These are phyloP conservation scores for Zaprionus lachaisei DNA, from an alignment of 1,140 invertebrate species.

Conservation along the genomic window DNA sequence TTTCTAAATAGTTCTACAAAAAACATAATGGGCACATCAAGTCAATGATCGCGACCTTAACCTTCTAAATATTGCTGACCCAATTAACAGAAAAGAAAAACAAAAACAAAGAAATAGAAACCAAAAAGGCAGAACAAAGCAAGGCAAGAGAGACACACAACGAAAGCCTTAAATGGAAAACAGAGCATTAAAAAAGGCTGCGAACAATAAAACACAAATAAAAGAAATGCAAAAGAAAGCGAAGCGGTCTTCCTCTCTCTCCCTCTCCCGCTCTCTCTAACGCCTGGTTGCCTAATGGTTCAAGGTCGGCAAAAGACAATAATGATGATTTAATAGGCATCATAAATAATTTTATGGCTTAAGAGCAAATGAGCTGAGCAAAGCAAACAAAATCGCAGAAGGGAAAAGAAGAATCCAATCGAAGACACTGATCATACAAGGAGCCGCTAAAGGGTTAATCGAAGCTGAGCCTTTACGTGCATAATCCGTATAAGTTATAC, in stretches of 20 bases:
- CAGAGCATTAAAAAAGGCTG: slow-evolving; percentile 61
- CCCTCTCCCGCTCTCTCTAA: slow-evolving; percentile 29
- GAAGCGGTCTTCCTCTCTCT: slow-evolving; percentile 27
- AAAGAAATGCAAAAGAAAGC: slow-evolving; percentile 77
- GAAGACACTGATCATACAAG: background rate
- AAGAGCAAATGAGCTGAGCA: slow-evolving; percentile 23
- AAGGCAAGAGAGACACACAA: slow-evolving; percentile 17
- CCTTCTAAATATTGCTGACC: slow-evolving; percentile 45
- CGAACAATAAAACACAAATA: slow-evolving; percentile 71
- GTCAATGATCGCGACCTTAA: slow-evolving; percentile 26
- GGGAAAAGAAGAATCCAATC: slow-evolving; percentile 1
- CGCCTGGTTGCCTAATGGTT: slow-evolving; percentile 50
- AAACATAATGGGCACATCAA: background rate
- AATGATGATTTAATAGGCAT: slow-evolving; percentile 83
- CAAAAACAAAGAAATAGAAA: background rate
- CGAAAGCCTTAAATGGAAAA: slow-evolving; percentile 64
- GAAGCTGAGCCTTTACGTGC: background rate
- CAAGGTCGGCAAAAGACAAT: slow-evolving; percentile 77
- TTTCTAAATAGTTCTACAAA: background rate
- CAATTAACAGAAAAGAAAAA: slow-evolving; percentile 43
- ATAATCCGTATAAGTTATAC: background rate
- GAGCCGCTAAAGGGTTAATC: slow-evolving; percentile 12
- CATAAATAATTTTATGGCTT: slow-evolving; percentile 82
- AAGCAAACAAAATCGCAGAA: slow-evolving; percentile 11
- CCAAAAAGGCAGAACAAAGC: slow-evolving; percentile 19